Evolutionary conservation across 1,140 invertebrate genomes (phyloP).

Genomic region (Macrocentrus cingulum): DNA sequence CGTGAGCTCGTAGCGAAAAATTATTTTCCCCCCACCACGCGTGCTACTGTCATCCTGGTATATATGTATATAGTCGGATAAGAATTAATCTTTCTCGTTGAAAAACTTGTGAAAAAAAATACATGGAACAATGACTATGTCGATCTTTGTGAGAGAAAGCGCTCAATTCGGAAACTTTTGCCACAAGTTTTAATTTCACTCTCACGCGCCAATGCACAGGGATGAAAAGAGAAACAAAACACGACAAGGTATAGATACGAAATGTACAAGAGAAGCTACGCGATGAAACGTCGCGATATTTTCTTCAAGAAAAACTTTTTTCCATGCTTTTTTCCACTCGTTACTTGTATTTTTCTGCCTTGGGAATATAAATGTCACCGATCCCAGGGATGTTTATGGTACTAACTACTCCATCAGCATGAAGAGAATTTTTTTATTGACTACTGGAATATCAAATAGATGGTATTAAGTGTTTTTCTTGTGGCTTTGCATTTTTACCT

Average conservation of each 20-base stretch:
- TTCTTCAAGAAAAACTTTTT: slow-evolving; percentile 41
- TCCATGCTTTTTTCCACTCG: slow-evolving; percentile 17
- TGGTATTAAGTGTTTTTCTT: too few relatives aligned
- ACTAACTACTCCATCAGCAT: too few relatives aligned
- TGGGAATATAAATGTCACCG: neutral
- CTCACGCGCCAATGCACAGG: slow-evolving; percentile 16
- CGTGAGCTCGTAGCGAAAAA: slow-evolving; percentile 36
- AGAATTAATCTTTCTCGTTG: too few relatives aligned
- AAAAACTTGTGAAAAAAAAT: neutral
- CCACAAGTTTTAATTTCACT: slow-evolving; percentile 44
- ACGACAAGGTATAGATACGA: slow-evolving; percentile 10
- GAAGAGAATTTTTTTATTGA: too few relatives aligned
- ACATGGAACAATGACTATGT: too few relatives aligned
- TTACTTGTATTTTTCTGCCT: neutral
- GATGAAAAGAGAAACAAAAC: slow-evolving; percentile 21
- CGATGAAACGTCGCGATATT: slow-evolving; percentile 35
- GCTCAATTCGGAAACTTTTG: slow-evolving; percentile 22
- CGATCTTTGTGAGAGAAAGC: neutral
- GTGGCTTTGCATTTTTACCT: too few relatives aligned
- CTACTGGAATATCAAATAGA: too few relatives aligned
- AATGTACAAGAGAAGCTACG: slow-evolving; percentile 1
- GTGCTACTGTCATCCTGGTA: slow-evolving; percentile 1
- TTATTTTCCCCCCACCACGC: too few relatives aligned
- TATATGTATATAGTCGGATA: too few relatives aligned
- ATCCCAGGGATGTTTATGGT: too few relatives aligned